phyloP scores from a whole-genome alignment of 2,113 vertebrate species.

The Cyphomyrus discorhynchus region DNA sequence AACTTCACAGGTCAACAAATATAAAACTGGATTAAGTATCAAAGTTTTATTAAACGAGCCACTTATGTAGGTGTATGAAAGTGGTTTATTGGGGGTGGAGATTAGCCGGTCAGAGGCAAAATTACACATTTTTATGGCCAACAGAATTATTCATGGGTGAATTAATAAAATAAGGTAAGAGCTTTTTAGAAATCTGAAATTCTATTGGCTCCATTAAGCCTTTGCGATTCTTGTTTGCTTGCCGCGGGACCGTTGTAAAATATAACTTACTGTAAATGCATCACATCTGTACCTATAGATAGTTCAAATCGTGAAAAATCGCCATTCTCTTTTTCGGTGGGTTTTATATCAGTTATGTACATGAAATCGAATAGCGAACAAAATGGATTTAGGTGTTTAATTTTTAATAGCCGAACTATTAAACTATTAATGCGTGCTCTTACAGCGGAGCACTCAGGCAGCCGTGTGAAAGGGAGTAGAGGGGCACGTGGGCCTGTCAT shows the following conservation, averaged over 20 bases:
- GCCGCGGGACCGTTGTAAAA: background rate
- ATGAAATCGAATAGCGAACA: background rate
- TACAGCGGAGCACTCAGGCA: background rate
- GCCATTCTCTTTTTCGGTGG: background rate
- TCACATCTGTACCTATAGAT: background rate
- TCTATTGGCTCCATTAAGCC: background rate
- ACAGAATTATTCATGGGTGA: background rate
- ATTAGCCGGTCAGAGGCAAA: background rate
- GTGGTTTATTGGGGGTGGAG: background rate
- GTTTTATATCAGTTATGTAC: background rate
- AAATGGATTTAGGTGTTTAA: background rate
- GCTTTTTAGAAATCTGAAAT: background rate
- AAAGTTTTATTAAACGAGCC: background rate
- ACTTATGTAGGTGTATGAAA: background rate
- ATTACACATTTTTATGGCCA: background rate
- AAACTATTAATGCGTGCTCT: background rate
- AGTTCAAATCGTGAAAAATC: background rate
- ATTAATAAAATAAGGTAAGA: background rate
- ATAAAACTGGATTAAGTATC: background rate
- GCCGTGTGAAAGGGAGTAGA: background rate
- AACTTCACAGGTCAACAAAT: background rate
- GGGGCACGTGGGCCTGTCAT: background rate
- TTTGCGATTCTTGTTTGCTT: background rate
- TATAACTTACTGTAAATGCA: background rate
- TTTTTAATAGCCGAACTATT: background rate